phyloP scores from a whole-genome alignment of 2,797 vertebrate genomes.

The Diceros bicornis region DNA sequence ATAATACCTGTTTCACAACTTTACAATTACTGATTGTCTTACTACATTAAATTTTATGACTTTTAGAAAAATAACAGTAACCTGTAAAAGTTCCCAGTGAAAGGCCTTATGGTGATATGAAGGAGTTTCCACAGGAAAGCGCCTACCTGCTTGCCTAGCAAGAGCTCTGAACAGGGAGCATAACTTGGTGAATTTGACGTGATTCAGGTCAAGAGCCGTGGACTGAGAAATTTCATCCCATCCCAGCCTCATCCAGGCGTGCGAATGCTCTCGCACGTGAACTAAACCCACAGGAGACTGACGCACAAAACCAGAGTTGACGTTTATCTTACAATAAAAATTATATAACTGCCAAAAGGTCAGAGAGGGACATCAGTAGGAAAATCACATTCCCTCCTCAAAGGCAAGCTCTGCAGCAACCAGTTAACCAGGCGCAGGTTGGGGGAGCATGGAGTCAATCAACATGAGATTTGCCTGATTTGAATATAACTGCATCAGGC shows the following conservation, averaged over 20 bases:
- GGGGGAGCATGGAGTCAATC: background rate
- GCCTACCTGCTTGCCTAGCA: background rate
- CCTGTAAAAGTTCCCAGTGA: background rate
- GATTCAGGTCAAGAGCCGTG: background rate
- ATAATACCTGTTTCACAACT: background rate
- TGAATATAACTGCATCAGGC: background rate
- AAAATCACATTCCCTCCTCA: background rate
- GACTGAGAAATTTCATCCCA: background rate
- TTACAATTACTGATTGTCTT: background rate
- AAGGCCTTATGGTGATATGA: background rate
- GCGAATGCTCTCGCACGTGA: rapidly evolving
- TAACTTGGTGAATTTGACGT: background rate
- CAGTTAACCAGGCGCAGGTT: background rate
- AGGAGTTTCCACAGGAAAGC: background rate
- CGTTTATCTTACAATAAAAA: background rate
- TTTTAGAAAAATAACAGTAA: constrained; percentile 22
- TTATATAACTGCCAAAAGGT: background rate
- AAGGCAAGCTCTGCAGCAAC: background rate
- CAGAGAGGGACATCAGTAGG: background rate
- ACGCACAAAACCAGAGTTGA: background rate
- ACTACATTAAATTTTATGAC: background rate
- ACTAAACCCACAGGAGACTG: background rate
- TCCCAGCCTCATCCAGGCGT: background rate
- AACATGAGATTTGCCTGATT: background rate
- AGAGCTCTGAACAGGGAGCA: background rate